Conservation (phyloP, 2,113 vertebrate genomes). For the Onychostruthus taczanowskii region DNA sequence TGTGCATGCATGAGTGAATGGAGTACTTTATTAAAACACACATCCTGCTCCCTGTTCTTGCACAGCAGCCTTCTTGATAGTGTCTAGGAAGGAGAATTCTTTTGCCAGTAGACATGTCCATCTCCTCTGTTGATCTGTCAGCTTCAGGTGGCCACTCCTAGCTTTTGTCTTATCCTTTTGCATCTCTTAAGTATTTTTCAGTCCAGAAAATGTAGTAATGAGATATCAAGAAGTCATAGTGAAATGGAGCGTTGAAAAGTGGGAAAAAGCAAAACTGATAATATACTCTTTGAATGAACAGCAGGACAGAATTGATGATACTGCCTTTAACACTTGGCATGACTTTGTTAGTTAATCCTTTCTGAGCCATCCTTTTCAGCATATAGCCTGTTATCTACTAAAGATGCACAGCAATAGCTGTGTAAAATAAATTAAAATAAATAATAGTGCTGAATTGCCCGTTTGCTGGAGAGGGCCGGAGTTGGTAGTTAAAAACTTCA, state of each 20-base stretch:
- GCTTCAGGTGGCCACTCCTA: background rate
- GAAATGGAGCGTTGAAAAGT: background rate
- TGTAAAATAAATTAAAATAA: background rate
- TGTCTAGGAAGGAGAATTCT: background rate
- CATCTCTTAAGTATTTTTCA: background rate
- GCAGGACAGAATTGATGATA: background rate
- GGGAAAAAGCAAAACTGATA: background rate
- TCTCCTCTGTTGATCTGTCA: background rate
- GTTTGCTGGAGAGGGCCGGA: background rate
- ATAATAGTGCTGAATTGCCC: background rate
- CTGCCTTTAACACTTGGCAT: background rate
- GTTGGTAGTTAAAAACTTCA: background rate
- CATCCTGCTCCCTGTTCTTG: background rate
- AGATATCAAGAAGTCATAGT: background rate
- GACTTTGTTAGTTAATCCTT: background rate
- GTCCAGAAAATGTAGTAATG: background rate
- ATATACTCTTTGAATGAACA: background rate
- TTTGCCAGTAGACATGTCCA: background rate
- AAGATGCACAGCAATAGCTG: background rate
- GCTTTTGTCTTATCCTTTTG: background rate
- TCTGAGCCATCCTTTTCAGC: background rate
- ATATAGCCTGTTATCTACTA: background rate
- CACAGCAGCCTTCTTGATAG: background rate
- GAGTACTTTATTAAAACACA: background rate
- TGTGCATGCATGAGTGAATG: rapidly evolving